Evolutionary conservation across 2,888 invertebrate species (phyloP), one percentile per base, ranked within the genome.

Genomic region (Lottia scabra): DNA sequence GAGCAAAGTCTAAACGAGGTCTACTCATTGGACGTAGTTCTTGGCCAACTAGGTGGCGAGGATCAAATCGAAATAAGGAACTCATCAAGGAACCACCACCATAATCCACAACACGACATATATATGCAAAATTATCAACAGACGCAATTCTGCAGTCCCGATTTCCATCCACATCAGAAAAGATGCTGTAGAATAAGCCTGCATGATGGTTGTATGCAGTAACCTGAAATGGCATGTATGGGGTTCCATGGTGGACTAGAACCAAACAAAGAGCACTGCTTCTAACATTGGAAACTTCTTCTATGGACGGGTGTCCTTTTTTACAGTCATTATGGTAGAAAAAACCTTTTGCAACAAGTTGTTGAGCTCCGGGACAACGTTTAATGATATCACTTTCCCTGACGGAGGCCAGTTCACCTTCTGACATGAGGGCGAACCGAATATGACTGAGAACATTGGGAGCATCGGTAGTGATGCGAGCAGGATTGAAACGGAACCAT

Each of bases 81-180:
- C 85, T 87, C 84, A 88, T 86, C 13, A 88, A 76, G 5, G 87
- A 85, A n/a, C 89, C 89, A 0, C 89, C 89, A 3, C 88, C 89
- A 77, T 86, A 87, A 76, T 89, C 89, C 4, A 89, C 86, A n/a
- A 88, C 86, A 4, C 88, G 79, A 74, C 87, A 88, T 16, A 88
- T 84, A 75, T 86, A 89, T 19, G 84, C 80, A 76, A 87, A 88
- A 75, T 89, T 87, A 70, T 88, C 87, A 12, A 88, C 78, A n/a
- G 83, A 82, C 15, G 83, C 84, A 19, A 87, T 78, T 13, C 89
- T 77, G 72, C 87, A 88, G 78, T 89, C 89, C 8, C 88, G 74
- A 70, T 86, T 86, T 19, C 87, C 88, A 72, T 86, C 87, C 8
- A 86, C 85, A 76, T 88, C 88, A 19, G 86, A 83, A 71, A 83